Conservation (phyloP, 2,797 vertebrate genomes). For the Botia almorhae region DNA sequence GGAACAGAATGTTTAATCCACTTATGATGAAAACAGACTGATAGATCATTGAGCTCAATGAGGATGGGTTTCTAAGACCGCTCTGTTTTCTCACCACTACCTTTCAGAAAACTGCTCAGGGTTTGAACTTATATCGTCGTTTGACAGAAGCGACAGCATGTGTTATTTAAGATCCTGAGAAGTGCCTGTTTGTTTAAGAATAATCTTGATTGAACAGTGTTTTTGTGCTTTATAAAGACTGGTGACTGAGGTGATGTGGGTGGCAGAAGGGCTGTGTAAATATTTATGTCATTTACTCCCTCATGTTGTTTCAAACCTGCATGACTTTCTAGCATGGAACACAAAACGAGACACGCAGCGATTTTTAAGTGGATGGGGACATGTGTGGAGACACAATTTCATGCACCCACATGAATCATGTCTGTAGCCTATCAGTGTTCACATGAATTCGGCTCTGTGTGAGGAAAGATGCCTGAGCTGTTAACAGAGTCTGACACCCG, state of each 20-base stretch:
- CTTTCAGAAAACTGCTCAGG: background rate
- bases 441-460: conserved; percentile 17
- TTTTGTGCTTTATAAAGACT: conserved; percentile 1
- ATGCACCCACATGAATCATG: background rate
- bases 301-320: too few species aligned
- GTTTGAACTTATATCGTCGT: background rate
- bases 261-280: conserved; percentile 1
- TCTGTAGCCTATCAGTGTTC: background rate
- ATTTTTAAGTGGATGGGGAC: too few species aligned
- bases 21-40: conserved; percentile 59
- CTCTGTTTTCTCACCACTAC: background rate
- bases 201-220: too few species aligned
- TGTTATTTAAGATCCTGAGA: too few species aligned
- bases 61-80: background rate
- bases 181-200: too few species aligned
- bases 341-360: too few species aligned
- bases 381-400: too few species aligned
- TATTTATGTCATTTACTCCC: background rate
- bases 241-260: too few species aligned
- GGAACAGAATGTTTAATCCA: conserved; percentile 65
- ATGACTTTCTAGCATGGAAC: too few species aligned
- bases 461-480: background rate
- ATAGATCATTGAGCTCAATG: conserved; percentile 38
- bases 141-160: background rate
- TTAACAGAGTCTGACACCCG: conserved; percentile 54